Base-by-base conservation (phyloP, 2,797 vertebrate genomes). In the Trachurus trachurus region DNA sequence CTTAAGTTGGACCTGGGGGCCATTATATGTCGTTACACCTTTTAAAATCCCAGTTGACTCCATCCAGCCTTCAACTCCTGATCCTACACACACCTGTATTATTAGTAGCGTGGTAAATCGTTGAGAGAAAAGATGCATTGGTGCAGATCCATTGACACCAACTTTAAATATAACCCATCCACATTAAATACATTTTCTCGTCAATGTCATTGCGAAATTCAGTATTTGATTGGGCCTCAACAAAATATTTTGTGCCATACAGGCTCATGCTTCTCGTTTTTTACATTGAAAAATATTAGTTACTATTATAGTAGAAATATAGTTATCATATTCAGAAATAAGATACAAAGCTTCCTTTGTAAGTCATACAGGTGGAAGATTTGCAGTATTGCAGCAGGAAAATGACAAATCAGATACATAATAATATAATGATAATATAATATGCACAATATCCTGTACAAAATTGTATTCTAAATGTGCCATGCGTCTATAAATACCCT, bases 21-120 rank as follows among this genome's bases (percentile, higher is more conserved):
- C 40, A 50, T 62, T 16, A n/a, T 21, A 66, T 57, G 7, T 66
- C 26, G 13, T 66, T 26, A 47, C 17, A 57, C 13, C 13, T 40
- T 79, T 68, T 44, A 37, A 66, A 61, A 54, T 47, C 49, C 2
- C 3, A 21, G 5, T 19, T 50, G 15, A 29, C 31, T 63, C n/a
- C 1, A 2, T 47, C 57, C 3, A 21, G 19, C 8, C 37, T 16
- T 53, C 29, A 54, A 39, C 40, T 21, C 47, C 31, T 57, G 19
- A 56, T 17, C 13, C 13, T 15, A 56, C 26, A 16, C 53, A 56
- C 26, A 44, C 9, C 10, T 10, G 4, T 26, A 31, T 56, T 6
- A 42, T 61, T 49, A 57, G 2, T 12, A 1, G 10, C 7, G 34
- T 19, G 13, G 7, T 37, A 40, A 26, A 64, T 59, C 15, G 16